Conservation (phyloP, 2,888 invertebrate species). For the Sympetrum striolatum region DNA sequence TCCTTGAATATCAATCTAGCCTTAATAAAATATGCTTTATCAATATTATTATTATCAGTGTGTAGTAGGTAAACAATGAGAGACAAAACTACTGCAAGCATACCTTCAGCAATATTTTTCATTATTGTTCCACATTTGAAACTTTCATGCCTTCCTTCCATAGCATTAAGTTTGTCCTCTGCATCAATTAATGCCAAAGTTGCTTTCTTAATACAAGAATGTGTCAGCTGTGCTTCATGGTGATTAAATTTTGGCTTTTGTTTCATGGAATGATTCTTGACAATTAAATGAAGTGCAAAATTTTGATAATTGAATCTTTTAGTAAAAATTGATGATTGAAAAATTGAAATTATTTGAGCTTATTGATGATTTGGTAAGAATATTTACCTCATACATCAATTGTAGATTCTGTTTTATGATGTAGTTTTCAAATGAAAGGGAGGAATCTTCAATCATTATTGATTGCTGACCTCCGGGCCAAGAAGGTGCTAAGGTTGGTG, state of each 20-base stretch:
- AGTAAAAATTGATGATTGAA: background rate
- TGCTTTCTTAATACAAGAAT: constrained; percentile 59
- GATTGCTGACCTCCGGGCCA: constrained; percentile 65
- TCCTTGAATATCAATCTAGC: too few relatives aligned
- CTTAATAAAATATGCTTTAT: too few relatives aligned
- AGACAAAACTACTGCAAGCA: too few relatives aligned
- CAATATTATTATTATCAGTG: too few relatives aligned
- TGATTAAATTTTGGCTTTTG: constrained; percentile 47
- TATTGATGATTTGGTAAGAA: background rate
- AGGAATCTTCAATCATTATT: constrained; percentile 50
- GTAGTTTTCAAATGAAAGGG: background rate
- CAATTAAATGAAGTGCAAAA: background rate
- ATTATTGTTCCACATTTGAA: constrained; percentile 78
- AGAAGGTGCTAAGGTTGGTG: constrained; percentile 64
- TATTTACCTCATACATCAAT: background rate
- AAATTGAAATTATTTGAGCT: background rate
- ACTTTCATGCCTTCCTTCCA: constrained; percentile 76
- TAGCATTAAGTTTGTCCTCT: constrained; percentile 66
- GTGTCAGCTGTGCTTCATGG: constrained; percentile 53
- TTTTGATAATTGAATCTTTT: background rate
- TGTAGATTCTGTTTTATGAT: background rate
- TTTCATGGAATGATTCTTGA: background rate
- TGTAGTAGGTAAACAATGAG: too few relatives aligned
- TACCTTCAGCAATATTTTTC: constrained; percentile 66
- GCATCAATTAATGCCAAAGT: constrained; percentile 66